Base-by-base conservation (phyloP, 2,113 vertebrate species). In the Thunnus maccoyii region DNA sequence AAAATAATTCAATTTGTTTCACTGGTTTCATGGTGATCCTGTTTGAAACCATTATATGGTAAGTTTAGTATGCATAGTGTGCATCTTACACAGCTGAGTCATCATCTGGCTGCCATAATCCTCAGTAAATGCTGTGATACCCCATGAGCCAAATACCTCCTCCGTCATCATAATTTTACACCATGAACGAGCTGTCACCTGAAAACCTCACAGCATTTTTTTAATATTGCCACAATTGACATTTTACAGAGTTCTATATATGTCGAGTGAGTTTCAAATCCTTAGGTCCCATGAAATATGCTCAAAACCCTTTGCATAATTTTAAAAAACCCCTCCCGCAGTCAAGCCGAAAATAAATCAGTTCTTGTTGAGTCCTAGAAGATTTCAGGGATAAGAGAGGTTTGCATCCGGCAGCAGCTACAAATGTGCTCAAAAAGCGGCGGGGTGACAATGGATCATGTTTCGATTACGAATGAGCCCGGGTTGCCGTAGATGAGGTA, bases 401-500 rank as follows among this genome's bases (percentile, higher is more conserved):
- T 78, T 76, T 56, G 56, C 69, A 72, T 67, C 52, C 13, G 3
- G 41, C 65, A 79, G 78, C n/a, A 0, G 82, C 64, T 66, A 77
- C 61, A 62, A 85, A 87, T 80, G 61, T 10, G 62, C 72, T 77
- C 72, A 25, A 71, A 79, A 69, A 70, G 63, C 57, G 0, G 51
- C 60, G 2, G 52, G 78, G 57, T 76, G 80, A 87, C 74, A 57
- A 75, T 76, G 81, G 56, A 89, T 93, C 82, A 86, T 60, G 73
- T 87, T 83, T 83, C 27, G 73, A 83, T 87, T 74, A 82, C 83
- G 46, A 85, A 66, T 54, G 77, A 85, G 73, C 75, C 63, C 3
- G 3, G 27, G 27, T 27, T 56, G 79, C 74, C 9, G 64, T 16
- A 61, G 79, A 88, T 82, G 88, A 86, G 70, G 83, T 82, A 89